Evolutionary conservation across 2,888 invertebrate species (phyloP), one percentile per base, ranked within the genome.

Genomic region (Drosophila anomalata): DNA sequence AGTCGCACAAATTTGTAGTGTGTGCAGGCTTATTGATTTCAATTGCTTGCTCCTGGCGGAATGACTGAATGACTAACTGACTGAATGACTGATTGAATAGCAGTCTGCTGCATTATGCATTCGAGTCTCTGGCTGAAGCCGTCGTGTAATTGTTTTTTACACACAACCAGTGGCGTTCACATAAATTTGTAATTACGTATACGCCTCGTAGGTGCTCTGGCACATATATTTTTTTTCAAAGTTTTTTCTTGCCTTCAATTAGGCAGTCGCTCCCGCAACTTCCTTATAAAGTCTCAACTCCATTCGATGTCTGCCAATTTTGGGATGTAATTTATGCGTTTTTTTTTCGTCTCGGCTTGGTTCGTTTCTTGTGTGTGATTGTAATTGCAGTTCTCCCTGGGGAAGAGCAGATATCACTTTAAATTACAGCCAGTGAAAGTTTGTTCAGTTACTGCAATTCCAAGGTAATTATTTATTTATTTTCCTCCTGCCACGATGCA

Each of bases 161-260:
- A 56, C 55, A 70, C 61, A 70, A 20, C 52, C 70, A 56, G 17
- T 47, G 39, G 47, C 48, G 69, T 79, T 82, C 87, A 73, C 86
- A 83, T 83, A 86, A 79, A 83, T 86, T 78, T 73, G 78, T 84
- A 84, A 84, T 88, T 84, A 88, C 83, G 88, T 79, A 88, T 83
- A 84, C 87, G 88, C 73, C 84, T 80, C 75, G 80, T 84, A 87
- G 87, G 85, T 73, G 82, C 84, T 39, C 65, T 62, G 44, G 26
- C 50, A 36, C 36, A 36, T n/a, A 36, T 36, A n/a, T 33, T n/a
- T 36, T n/a, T 36, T 36, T 36, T 7, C n/a, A 1, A 6, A 14
- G 51, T 29, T 51, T 56, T 58, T 69, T 50, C 56, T 53, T 70
- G 65, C 62, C 73, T 82, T 81, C 77, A 86, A 81, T 80, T 84